Percentiles rank a stretch among this genome's conserved stretches.
Evolutionary conservation across 2,888 invertebrate genomes (phyloP).

Genomic region (Ophion obscuratus): DNA sequence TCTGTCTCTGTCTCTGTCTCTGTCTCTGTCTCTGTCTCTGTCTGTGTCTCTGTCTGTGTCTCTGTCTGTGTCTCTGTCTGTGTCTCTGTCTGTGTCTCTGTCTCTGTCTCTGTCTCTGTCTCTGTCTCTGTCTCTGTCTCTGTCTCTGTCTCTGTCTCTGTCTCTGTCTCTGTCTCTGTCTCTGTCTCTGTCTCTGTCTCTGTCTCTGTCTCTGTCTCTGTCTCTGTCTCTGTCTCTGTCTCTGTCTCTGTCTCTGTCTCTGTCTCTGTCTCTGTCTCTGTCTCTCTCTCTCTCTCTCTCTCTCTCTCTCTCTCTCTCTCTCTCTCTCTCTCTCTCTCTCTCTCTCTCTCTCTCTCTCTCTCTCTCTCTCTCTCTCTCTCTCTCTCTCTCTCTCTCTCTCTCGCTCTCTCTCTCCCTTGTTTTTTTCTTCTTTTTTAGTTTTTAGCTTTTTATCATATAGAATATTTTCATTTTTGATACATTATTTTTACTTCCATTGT

Average conservation of each 20-base stretch:
- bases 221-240: constrained; percentile 3
- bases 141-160: background rate
- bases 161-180: constrained; percentile 6
- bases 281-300: constrained; percentile 1
- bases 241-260: background rate
- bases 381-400: constrained; percentile 23
- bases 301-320: background rate
- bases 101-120: constrained; percentile 11
- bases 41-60: background rate
- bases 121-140: background rate
- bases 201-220: constrained; percentile 13
- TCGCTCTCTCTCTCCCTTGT: background rate
- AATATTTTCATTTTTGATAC: no score
- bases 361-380: background rate
- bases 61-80: no score
- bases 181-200: background rate
- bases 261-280: constrained; percentile 20
- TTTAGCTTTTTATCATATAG: no score
- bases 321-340: constrained; percentile 18
- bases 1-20: background rate
- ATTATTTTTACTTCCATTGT: no score
- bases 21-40: constrained; percentile 20
- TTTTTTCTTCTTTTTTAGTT: background rate
- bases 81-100: background rate
- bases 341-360: constrained; percentile 4